Evolutionary conservation across 35 echinoderm and acorn worm genomes (phyloP).

Genomic region (Strongylocentrotus purpuratus): DNA sequence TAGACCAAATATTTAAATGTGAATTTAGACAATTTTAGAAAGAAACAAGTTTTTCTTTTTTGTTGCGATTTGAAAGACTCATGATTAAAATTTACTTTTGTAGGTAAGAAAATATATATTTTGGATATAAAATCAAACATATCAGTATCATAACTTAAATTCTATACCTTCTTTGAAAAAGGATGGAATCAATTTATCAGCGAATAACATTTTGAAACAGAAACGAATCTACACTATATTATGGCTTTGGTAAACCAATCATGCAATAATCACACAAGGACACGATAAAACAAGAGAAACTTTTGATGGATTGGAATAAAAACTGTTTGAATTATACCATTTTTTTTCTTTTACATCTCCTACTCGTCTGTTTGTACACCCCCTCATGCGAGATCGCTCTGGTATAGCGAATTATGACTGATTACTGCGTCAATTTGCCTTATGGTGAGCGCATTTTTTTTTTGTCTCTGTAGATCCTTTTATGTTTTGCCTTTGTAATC

Average conservation of each 20-base stretch:
- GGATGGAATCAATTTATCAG: no score
- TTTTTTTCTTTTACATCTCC: neutral
- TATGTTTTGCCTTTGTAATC: slow-evolving; percentile 26
- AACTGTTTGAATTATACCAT: slow-evolving; percentile 13
- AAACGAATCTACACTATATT: neutral
- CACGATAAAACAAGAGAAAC: neutral
- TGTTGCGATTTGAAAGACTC: no score
- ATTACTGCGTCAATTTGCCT: slow-evolving; percentile 37
- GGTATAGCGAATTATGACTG: slow-evolving; percentile 32
- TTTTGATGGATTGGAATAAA: neutral
- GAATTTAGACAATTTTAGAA: no score
- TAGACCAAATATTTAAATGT: no score
- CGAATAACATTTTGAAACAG: neutral
- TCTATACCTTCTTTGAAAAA: no score
- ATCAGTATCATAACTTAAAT: no score
- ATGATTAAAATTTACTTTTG: no score
- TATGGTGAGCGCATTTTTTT: slow-evolving; percentile 14
- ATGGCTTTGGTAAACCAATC: neutral
- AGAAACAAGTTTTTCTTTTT: no score
- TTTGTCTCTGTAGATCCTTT: neutral
- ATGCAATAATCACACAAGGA: neutral
- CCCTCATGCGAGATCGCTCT: neutral
- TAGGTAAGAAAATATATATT: no score
- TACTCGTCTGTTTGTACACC: neutral
- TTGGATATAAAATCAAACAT: no score